Base-by-base conservation (phyloP, 1,140 invertebrate genomes). In the Drosophila tropicalis region DNA sequence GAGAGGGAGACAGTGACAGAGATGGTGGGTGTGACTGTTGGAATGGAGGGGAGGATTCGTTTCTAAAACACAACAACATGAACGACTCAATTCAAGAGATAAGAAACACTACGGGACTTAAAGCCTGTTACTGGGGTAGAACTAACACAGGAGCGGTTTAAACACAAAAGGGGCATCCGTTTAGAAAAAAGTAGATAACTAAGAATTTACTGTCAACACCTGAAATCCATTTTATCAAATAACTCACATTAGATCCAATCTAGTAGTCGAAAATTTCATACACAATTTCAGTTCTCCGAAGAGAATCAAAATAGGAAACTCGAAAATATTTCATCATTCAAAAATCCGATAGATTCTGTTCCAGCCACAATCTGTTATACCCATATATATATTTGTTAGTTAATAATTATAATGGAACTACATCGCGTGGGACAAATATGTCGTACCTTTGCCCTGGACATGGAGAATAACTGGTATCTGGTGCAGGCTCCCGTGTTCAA, bases 81-180 rank as follows among this genome's bases (percentile, higher is more conserved):
- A 29, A 29, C 22, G 41, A 44, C 44, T 22, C 17, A 12, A 57
- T 7, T 32, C 29, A 57, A 12, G 3, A 32, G 56, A 58, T 58
- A 58, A 58, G 56, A 57, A 10, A 15, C 29, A 9, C 25, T n/a
- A 57, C 25, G 15, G 29, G 55, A 19, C 7, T 10, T 15, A 58
- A 12, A 19, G 7, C 32, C 56, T 36, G 15, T 32, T 36, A 58
- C 56, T 58, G 56, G 56, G 34, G 32, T 58, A 17, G 56, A 58
- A 58, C 56, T 5, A 17, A 58, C 32, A 1, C 44, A 51, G 44
- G 44, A 51, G 44, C 44, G 44, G 44, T 22, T 51, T 9, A 6
- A 0, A 19, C 9, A 19, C 17, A 4, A 1, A 1, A 39, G 3
- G 9, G 34, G 34, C 34, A 9, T 12, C 9, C 34, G 10, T 0